Percentiles rank a stretch among this genome's conserved stretches.
These are phyloP conservation scores for Acomys russatus DNA, from an alignment of 2,797 vertebrate genomes.

Conservation along the genomic window DNA sequence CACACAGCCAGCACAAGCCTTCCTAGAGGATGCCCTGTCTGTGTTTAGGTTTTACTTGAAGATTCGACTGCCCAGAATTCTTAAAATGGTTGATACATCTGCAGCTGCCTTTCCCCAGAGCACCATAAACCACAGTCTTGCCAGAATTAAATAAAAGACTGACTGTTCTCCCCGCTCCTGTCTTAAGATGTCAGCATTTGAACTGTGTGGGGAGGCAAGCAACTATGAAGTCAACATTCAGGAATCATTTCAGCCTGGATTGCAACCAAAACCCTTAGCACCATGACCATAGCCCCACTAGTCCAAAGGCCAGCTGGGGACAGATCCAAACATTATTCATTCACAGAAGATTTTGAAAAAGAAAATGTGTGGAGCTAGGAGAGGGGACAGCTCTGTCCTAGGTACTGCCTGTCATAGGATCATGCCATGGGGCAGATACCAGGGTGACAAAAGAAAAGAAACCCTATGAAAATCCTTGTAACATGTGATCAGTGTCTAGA, in stretches of 20 bases:
- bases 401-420: not conserved
- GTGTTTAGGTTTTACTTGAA: slow-evolving; percentile 63
- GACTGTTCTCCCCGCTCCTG: slow-evolving; percentile 67
- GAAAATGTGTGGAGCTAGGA: not conserved
- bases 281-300: not conserved
- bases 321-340: not conserved
- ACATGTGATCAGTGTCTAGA: not conserved
- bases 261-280: slow-evolving; percentile 43
- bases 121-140: slow-evolving; percentile 32
- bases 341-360: slow-evolving; percentile 39
- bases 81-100: slow-evolving; percentile 64
- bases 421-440: not conserved
- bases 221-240: slow-evolving; percentile 56
- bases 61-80: slow-evolving; percentile 66
- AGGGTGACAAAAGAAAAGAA: not conserved
- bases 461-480: not conserved
- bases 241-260: slow-evolving; percentile 60
- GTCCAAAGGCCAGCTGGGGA: slow-evolving; percentile 1
- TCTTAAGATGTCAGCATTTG: slow-evolving; percentile 63
- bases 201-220: slow-evolving; percentile 40
- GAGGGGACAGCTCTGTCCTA: not conserved
- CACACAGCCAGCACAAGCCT: not conserved
- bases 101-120: slow-evolving; percentile 62
- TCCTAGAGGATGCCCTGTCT: slow-evolving; percentile 4
- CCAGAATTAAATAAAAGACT: slow-evolving; percentile 72